Base-by-base conservation (phyloP, 1,140 invertebrate genomes). In the Lethocerus indicus region DNA sequence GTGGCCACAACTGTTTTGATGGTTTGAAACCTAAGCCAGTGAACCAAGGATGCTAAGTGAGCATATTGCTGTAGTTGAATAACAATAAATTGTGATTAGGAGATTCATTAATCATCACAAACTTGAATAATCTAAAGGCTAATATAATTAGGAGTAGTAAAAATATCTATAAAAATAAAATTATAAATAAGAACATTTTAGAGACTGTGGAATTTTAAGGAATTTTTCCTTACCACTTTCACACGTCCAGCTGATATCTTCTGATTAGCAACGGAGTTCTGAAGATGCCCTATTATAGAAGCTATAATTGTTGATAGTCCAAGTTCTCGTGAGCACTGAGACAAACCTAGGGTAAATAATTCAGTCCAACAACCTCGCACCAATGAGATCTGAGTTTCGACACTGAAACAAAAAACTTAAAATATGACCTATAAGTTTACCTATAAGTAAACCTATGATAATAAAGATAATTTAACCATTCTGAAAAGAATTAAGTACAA, bases 341-440 rank as follows among this genome's bases (percentile, higher is more conserved):
- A 82, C 49, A 98, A 69, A 6, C 91, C 91, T 16, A 98, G 69
- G 2, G 84, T 80, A 66, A 98, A 92, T 47, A 98, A 63, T 61
- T 96, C 88, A 60, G 87, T 78, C 94, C 94, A 98, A 58, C 81
- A 87, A 52, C 79, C 79, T 59, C 83, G 79, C 28, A 96, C 70
- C 32, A 97, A 64, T 5, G 75, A 73, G 50, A 84, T 80, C 69
- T 95, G 89, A 42, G 82, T 74, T 49, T 92, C 86, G 48, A 78
- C 73, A 52, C 90, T 93, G 68, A 54, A 68, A 55, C 87, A 52
- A 47, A 20, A 52, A 42, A 48, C n/a, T 42, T 37, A 37, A 39
- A 12, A 37, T 20, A 39, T 16, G 16, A 40, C n/a, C n/a, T n/a
- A n/a, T n/a, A n/a, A n/a, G n/a, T n/a, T n/a, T n/a, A n/a, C n/a